Base-by-base conservation (phyloP, 2,888 invertebrate genomes). In the Drosophila birchii region DNA sequence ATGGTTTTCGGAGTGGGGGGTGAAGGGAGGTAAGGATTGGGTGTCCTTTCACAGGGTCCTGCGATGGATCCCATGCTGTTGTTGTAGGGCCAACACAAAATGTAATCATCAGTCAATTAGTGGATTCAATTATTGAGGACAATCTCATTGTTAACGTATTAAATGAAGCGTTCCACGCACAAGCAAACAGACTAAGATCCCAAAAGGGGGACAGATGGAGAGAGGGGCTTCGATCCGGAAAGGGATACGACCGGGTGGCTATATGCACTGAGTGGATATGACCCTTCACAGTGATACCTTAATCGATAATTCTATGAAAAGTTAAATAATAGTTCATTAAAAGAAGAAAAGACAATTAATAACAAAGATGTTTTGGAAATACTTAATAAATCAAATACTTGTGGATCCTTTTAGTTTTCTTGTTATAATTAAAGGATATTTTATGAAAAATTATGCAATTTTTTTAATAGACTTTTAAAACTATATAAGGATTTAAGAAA, bases 41-140 rank as follows among this genome's bases (percentile, higher is more conserved):
- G 34, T 23, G 51, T 36, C 34, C 36, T 9, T 34, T 18, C 1
- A 14, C 16, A 45, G 51, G 20, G 49, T 51, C 49, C 49, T 51
- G 34, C 34, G 34, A 14, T 5, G 34, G 51, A 51, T 51, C 51
- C 51, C 47, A 51, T 43, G 11, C 44, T 72, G 49, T 72, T 82
- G 68, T 68, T 86, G 61, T 83, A 67, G 78, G 80, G 72, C 85
- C 84, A 84, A 85, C 87, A 86, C 84, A 86, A 86, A 73, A 88
- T 84, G 82, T 80, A 89, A 90, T 90, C 86, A 84, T 81, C 84
- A 88, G 90, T 87, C 88, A 90, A 90, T 90, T 90, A 90, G 88
- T 87, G 88, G 89, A 88, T 90, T 90, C 90, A 90, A 90, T 90
- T 90, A 90, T 88, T 87, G 84, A 82, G 82, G 79, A 86, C 90